These are phyloP conservation scores for Drosophila pseudotalamancana DNA, from an alignment of 2,888 invertebrate genomes.

Conservation along the genomic window DNA sequence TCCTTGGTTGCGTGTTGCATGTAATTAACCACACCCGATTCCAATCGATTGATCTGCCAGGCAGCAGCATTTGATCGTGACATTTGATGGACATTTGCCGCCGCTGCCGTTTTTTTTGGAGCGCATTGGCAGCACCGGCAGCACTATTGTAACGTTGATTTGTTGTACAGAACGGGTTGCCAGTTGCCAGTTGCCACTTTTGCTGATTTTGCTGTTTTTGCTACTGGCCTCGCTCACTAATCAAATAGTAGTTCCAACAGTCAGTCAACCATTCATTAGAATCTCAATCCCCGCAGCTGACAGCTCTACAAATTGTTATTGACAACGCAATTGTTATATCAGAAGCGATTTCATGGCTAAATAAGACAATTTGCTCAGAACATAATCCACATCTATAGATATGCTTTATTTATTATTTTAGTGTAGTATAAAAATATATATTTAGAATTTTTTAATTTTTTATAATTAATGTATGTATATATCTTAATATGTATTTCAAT, in stretches of 20 bases:
- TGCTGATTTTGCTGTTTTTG: slow-evolving; percentile 1
- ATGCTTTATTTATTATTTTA: too few species aligned
- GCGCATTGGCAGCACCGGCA: slow-evolving; percentile 21
- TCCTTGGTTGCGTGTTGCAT: slow-evolving; percentile 60
- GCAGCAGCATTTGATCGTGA: slow-evolving; percentile 74
- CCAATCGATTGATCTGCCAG: slow-evolving; percentile 74
- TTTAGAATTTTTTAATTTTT: too few species aligned
- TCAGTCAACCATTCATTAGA: slow-evolving; percentile 63
- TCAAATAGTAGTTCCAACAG: slow-evolving; percentile 59
- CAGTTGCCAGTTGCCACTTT: slow-evolving; percentile 7
- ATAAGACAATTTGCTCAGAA: slow-evolving; percentile 59
- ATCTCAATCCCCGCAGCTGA: slow-evolving; percentile 71
- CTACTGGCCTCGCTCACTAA: slow-evolving; percentile 69
- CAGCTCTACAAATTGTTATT: slow-evolving; percentile 75
- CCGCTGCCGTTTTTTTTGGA: slow-evolving; percentile 72
- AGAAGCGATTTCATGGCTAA: slow-evolving; percentile 76
- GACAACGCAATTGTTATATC: slow-evolving; percentile 80
- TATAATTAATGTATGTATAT: neutral
- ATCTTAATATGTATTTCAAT: too few species aligned
- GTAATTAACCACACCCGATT: slow-evolving; percentile 63
- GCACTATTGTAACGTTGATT: slow-evolving; percentile 26
- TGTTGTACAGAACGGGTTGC: slow-evolving; percentile 17
- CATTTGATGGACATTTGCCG: slow-evolving; percentile 82
- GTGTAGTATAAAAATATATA: too few species aligned
- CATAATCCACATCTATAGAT: neutral